These are phyloP conservation scores for Cephus runcator DNA, from an alignment of 2,888 invertebrate species.

Conservation along the genomic window DNA sequence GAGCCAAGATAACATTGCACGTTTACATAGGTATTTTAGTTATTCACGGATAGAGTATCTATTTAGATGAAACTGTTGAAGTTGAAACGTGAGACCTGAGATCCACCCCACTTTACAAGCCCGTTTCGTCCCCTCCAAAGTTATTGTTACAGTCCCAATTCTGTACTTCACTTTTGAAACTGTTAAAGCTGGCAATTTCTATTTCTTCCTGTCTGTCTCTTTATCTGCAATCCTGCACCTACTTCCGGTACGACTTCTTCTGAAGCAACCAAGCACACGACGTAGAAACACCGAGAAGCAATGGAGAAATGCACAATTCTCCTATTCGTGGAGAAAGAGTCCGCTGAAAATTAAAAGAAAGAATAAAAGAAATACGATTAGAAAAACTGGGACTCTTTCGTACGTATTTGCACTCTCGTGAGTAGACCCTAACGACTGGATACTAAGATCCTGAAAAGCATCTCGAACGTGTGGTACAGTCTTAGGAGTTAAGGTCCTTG, in stretches of 20 bases:
- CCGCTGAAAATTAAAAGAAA: not conserved
- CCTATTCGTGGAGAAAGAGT: not conserved
- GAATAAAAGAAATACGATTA: not conserved
- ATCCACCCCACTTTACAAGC: not conserved
- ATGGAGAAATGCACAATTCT: not conserved
- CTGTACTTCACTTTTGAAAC: not conserved
- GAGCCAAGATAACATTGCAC: not conserved
- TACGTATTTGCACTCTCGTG: slow-evolving; percentile 33
- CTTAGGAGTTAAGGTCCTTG: slow-evolving; percentile 46
- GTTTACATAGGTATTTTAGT: not conserved
- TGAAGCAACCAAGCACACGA: not conserved
- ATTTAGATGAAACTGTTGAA: not conserved
- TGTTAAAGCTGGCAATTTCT: not conserved
- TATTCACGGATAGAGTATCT: not conserved
- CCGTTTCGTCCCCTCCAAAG: not conserved
- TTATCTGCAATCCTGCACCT: slow-evolving; percentile 27
- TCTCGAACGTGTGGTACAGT: slow-evolving; percentile 56
- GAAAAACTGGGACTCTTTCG: slow-evolving; percentile 2
- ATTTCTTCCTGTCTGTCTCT: slow-evolving; percentile 11
- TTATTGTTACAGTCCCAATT: not conserved
- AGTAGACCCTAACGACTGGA: slow-evolving; percentile 39
- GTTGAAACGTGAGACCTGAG: not conserved
- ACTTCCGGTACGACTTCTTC: slow-evolving; percentile 13
- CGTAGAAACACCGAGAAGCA: slow-evolving; percentile 5
- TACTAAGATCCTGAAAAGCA: slow-evolving; percentile 37